These are phyloP conservation scores for Montifringilla adamsi DNA, from an alignment of 2,113 vertebrate species.

Conservation along the genomic window DNA sequence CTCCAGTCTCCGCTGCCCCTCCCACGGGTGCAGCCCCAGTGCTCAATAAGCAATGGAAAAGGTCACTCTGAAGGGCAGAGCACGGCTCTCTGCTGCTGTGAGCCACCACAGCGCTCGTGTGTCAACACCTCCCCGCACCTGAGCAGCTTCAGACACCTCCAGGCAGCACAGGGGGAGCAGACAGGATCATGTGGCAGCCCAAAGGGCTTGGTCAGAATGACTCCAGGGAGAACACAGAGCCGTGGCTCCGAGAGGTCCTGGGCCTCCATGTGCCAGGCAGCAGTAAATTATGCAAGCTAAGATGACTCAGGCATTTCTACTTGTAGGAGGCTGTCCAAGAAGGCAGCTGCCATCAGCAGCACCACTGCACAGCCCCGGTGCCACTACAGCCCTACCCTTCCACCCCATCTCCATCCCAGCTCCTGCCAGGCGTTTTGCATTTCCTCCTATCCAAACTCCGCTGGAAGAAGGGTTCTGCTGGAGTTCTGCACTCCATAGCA, in stretches of 20 bases:
- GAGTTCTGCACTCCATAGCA: background rate
- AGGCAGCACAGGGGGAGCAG: background rate
- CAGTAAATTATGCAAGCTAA: background rate
- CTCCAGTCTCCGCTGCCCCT: background rate
- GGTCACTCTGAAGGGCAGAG: background rate
- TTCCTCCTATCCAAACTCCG: background rate
- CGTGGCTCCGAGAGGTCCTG: background rate
- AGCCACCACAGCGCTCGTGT: background rate
- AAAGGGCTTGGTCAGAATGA: background rate
- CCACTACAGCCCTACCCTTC: fast-evolving
- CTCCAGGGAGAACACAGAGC: background rate
- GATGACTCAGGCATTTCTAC: background rate
- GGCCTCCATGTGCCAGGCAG: background rate
- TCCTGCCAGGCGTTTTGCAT: background rate
- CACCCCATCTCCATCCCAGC: background rate
- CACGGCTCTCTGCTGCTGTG: fast-evolving
- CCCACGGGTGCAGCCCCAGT: background rate
- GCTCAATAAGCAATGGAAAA: slow-evolving; percentile 7
- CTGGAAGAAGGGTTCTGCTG: background rate
- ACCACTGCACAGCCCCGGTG: background rate
- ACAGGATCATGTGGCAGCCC: fast-evolving
- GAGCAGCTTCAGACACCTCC: background rate
- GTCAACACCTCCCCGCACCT: background rate
- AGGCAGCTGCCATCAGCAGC: background rate
- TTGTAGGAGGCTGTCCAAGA: background rate